Evolutionary conservation across 2,888 invertebrate genomes (phyloP).

Genomic region (Lottia gigantea): DNA sequence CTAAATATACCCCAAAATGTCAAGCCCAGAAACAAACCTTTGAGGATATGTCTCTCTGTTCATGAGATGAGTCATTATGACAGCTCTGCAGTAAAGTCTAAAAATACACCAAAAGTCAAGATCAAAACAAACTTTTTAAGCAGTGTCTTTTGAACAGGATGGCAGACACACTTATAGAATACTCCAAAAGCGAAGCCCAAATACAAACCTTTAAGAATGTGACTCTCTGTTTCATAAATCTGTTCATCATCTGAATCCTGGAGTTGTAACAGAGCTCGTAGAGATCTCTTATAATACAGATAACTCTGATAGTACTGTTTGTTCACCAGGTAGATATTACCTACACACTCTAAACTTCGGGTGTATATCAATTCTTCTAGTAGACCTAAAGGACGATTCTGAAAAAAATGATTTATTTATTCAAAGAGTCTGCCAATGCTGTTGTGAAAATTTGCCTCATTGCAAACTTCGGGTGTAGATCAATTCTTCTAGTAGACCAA

Average conservation of each 20-base stretch:
- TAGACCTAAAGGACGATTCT: conserved; percentile 51
- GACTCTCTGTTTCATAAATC: conserved; percentile 30
- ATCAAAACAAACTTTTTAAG: too few relatives aligned
- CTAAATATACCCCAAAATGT: too few relatives aligned
- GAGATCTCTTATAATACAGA: conserved; percentile 43
- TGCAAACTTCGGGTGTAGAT: too few relatives aligned
- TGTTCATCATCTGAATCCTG: conserved; percentile 41
- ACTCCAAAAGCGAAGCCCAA: too few relatives aligned
- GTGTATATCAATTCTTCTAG: conserved; percentile 44
- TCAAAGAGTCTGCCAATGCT: not conserved
- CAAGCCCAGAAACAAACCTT: too few relatives aligned
- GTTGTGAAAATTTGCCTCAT: not conserved
- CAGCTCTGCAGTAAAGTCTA: too few relatives aligned
- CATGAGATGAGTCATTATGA: too few relatives aligned
- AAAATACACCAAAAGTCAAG: too few relatives aligned
- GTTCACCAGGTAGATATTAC: conserved; percentile 36
- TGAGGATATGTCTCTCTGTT: too few relatives aligned
- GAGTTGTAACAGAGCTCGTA: conserved; percentile 43
- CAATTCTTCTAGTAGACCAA: too few relatives aligned
- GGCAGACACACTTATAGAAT: too few relatives aligned
- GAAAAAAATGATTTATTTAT: conserved; percentile 17
- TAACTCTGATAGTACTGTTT: conserved; percentile 21
- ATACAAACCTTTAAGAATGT: conserved; percentile 44
- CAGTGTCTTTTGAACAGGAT: too few relatives aligned
- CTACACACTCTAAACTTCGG: conserved; percentile 46